Percentiles rank a stretch among this genome's conserved stretches.
These are phyloP conservation scores for Mizuhopecten yessoensis DNA, from an alignment of 1,140 invertebrate genomes.

Conservation along the genomic window DNA sequence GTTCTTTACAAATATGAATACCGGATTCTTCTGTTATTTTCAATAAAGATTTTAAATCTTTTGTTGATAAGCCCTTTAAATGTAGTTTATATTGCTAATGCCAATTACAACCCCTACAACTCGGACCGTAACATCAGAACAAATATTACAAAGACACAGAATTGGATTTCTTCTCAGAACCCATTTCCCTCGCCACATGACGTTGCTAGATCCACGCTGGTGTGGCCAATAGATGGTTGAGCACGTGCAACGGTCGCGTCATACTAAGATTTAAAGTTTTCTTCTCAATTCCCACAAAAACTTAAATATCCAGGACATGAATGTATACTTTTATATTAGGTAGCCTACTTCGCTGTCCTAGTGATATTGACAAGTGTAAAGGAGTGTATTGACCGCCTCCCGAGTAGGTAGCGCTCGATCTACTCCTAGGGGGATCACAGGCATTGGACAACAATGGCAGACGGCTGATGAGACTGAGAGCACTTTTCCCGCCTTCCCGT, in stretches of 20 bases:
- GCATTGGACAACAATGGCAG: neutral
- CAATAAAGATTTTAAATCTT: neutral
- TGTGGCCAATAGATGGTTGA: neutral
- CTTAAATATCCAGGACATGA: neutral
- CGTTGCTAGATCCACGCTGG: neutral
- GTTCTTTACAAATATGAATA: constrained; percentile 8
- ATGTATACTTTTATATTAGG: neutral
- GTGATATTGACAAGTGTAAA: neutral
- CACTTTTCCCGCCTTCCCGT: constrained; percentile 2
- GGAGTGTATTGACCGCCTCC: neutral
- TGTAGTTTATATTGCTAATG: neutral
- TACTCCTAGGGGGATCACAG: neutral
- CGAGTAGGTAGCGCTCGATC: neutral
- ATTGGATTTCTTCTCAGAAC: constrained; percentile 27
- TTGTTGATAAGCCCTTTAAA: neutral
- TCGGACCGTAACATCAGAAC: neutral
- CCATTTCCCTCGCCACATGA: neutral
- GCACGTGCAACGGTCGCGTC: neutral
- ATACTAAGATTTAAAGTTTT: neutral
- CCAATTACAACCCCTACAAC: neutral
- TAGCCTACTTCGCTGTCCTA: neutral
- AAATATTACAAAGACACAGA: constrained; percentile 1
- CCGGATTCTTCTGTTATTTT: constrained; percentile 33
- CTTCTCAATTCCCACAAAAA: neutral
- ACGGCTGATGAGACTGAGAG: neutral